Evolutionary conservation across 37 sponge, comb jelly and placozoan genomes (phyloP).

Genomic region (Geodia barretti): DNA sequence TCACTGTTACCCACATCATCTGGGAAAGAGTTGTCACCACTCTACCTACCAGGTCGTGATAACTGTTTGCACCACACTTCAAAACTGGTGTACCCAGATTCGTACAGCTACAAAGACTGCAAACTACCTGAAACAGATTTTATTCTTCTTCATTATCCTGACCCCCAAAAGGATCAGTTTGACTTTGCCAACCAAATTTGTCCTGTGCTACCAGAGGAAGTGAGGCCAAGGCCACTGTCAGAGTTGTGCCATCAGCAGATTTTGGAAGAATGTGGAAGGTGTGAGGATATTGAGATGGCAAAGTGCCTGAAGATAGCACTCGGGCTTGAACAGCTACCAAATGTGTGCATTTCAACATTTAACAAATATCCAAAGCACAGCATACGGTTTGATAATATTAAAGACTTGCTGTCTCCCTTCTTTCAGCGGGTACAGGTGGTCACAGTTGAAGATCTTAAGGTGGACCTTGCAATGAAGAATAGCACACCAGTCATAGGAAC

Average conservation of each 20-base stretch:
- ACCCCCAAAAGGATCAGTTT: not conserved
- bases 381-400: not conserved
- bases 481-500: not conserved
- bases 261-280: not conserved
- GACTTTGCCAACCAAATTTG: conserved; percentile 7
- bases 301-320: not conserved
- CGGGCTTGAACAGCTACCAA: not conserved
- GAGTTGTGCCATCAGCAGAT: not conserved
- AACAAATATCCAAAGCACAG: not conserved
- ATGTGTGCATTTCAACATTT: not conserved
- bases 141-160: not conserved
- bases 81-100: conserved; percentile 33
- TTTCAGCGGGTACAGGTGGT: not conserved
- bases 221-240: conserved; percentile 32
- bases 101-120: conserved; percentile 6
- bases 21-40: conserved; percentile 1
- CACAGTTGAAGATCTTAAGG: conserved; percentile 12
- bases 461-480: not conserved
- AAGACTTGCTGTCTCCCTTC: not conserved
- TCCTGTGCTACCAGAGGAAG: conserved; percentile 15
- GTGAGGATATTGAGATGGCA: conserved; percentile 8
- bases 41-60: conserved; percentile 20
- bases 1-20: not conserved
- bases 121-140: not conserved
- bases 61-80: conserved; percentile 1